Percentiles rank a stretch among this genome's conserved stretches.
These are phyloP conservation scores for Magallana angulata DNA, from an alignment of 1,140 invertebrate genomes.

Conservation along the genomic window DNA sequence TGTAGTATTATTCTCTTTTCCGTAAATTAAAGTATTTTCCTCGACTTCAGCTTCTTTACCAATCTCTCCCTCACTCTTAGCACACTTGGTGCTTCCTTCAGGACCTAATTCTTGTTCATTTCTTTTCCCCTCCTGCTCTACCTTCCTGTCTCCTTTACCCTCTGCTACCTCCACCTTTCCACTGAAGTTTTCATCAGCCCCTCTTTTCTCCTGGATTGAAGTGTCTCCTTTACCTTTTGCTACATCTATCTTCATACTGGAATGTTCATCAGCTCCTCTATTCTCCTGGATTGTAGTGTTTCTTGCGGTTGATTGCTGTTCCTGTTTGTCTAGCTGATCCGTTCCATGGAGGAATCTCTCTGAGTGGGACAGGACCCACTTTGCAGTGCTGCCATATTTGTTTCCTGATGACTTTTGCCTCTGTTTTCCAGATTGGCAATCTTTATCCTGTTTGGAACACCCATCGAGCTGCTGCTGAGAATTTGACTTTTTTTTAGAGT, in stretches of 20 bases:
- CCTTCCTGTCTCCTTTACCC: no score
- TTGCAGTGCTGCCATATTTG: not conserved
- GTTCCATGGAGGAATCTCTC: not conserved
- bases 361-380: conserved; percentile 9
- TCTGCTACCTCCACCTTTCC: not conserved
- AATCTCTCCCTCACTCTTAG: not conserved
- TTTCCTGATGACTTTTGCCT: not conserved
- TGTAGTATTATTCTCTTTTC: not conserved
- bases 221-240: not conserved
- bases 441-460: not conserved
- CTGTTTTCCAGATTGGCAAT: no score
- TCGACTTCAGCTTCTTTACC: not conserved
- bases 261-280: no score
- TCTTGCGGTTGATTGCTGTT: not conserved
- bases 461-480: not conserved
- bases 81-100: no score
- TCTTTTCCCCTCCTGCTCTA: no score
- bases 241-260: not conserved
- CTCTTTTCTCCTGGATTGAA: not conserved
- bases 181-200: no score
- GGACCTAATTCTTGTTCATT: no score
- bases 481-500: not conserved
- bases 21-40: not conserved
- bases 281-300: not conserved
- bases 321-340: not conserved